Percentiles rank a stretch among this genome's conserved stretches.
Evolutionary conservation across 2,797 vertebrate genomes (phyloP).

Genomic region (Acanthurus leucopareius): DNA sequence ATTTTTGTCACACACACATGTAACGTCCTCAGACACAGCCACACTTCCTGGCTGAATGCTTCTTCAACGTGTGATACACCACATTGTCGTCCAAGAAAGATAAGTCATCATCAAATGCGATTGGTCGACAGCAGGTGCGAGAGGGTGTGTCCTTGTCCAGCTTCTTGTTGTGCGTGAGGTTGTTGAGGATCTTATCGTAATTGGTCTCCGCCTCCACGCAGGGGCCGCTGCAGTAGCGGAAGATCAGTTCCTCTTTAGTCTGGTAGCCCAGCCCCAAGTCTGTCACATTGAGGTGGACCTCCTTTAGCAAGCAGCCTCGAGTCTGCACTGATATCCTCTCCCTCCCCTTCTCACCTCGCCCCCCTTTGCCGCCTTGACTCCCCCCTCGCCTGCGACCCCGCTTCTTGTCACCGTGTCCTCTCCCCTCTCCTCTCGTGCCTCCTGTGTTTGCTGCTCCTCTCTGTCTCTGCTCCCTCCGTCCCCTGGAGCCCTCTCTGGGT

Average conservation of each 20-base stretch:
- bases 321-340: slow-evolving; percentile 85
- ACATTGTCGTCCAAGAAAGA: slow-evolving; percentile 97
- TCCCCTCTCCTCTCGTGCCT: slow-evolving; percentile 79
- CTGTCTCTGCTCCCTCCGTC: slow-evolving; percentile 88
- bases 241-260: slow-evolving; percentile 98
- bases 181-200: slow-evolving; percentile 98
- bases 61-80: slow-evolving; percentile 96
- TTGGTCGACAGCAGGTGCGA: slow-evolving; percentile 95
- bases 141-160: slow-evolving; percentile 92
- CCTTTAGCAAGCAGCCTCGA: slow-evolving; percentile 93
- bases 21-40: slow-evolving; percentile 89
- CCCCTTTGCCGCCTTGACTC: slow-evolving; percentile 81
- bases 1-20: background rate
- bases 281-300: slow-evolving; percentile 97
- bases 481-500: slow-evolving; percentile 78
- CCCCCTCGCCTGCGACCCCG: slow-evolving; percentile 80
- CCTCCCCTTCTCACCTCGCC: slow-evolving; percentile 81
- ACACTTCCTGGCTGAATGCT: slow-evolving; percentile 98
- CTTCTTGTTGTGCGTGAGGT: slow-evolving; percentile 95
- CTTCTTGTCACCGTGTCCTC: slow-evolving; percentile 81
- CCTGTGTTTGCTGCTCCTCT: slow-evolving; percentile 83
- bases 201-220: slow-evolving; percentile 94
- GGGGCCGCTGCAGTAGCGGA: slow-evolving; percentile 97
- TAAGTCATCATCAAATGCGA: slow-evolving; percentile 95
- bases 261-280: slow-evolving; percentile 97